Evolutionary conservation across 2,888 invertebrate species (phyloP).

Genomic region (Diaperis boleti): DNA sequence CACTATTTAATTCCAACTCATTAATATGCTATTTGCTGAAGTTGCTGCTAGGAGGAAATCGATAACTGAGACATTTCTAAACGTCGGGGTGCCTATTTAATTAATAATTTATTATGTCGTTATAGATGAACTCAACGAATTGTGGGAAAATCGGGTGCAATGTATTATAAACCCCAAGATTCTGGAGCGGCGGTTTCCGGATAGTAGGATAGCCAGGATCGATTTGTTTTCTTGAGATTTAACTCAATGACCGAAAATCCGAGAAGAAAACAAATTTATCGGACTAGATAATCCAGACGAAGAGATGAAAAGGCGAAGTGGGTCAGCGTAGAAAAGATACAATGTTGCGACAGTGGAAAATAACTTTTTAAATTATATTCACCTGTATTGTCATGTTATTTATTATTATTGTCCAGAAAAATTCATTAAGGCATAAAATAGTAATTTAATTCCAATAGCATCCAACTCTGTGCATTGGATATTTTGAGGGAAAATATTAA

Average conservation of each 20-base stretch:
- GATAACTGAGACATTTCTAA: background rate
- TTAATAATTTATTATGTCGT: background rate
- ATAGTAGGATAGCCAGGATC: background rate
- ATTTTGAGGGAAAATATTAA: too few species aligned
- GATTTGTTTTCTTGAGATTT: constrained; percentile 19
- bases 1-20: constrained; percentile 30
- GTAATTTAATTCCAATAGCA: too few species aligned
- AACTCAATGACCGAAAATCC: constrained; percentile 5
- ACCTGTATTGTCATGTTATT: too few species aligned
- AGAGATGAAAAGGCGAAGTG: background rate
- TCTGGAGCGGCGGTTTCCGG: constrained; percentile 1
- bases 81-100: background rate
- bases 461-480: too few species aligned
- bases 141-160: background rate
- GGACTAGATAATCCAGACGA: constrained; percentile 1
- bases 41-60: background rate
- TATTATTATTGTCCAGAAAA: too few species aligned
- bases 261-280: constrained; percentile 17
- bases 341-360: background rate
- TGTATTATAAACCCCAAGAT: constrained; percentile 10
- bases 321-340: background rate
- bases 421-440: too few species aligned
- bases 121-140: background rate
- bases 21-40: constrained; percentile 21
- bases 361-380: too few species aligned